A percentile compares a stretch with the other conserved stretches of the same genome.
Conservation (phyloP, 2,888 invertebrate genomes). For the Oxyteleia sp. region DNA sequence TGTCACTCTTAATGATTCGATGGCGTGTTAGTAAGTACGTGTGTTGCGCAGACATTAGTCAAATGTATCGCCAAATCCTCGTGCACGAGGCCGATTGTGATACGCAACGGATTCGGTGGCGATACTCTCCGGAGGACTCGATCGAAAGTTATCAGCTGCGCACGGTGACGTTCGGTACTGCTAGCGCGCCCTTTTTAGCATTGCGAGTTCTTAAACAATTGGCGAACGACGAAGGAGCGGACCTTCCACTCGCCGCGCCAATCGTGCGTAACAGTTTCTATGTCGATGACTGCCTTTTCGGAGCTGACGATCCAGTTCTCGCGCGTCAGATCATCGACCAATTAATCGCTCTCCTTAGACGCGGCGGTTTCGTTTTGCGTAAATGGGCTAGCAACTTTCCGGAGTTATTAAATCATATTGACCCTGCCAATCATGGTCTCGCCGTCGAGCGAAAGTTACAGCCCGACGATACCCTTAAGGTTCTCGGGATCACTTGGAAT, state of each 20-base stretch:
- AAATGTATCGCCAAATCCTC: too few relatives aligned
- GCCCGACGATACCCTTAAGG: not conserved
- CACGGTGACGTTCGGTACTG: not conserved
- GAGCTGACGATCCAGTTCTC: too few relatives aligned
- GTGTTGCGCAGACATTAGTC: too few relatives aligned
- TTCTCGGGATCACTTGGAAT: not conserved
- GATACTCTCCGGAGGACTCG: too few relatives aligned
- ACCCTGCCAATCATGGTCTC: not conserved
- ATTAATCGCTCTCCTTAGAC: not conserved
- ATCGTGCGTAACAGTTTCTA: too few relatives aligned
- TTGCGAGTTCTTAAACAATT: not conserved
- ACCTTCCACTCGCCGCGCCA: not conserved
- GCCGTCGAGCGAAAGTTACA: not conserved
- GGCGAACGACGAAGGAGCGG: not conserved
- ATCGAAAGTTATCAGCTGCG: not conserved
- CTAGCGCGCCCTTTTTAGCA: slow-evolving; percentile 2
- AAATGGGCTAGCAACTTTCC: slow-evolving; percentile 8
- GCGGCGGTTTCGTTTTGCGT: not conserved
- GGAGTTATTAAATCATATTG: not conserved
- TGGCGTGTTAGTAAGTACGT: too few relatives aligned
- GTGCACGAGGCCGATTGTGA: too few relatives aligned
- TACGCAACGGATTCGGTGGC: too few relatives aligned
- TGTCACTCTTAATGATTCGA: too few relatives aligned
- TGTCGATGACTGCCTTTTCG: too few relatives aligned
- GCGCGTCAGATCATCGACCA: too few relatives aligned